phyloP scores from a whole-genome alignment of 1,140 invertebrate species.

The Mactra quadrangularis region DNA sequence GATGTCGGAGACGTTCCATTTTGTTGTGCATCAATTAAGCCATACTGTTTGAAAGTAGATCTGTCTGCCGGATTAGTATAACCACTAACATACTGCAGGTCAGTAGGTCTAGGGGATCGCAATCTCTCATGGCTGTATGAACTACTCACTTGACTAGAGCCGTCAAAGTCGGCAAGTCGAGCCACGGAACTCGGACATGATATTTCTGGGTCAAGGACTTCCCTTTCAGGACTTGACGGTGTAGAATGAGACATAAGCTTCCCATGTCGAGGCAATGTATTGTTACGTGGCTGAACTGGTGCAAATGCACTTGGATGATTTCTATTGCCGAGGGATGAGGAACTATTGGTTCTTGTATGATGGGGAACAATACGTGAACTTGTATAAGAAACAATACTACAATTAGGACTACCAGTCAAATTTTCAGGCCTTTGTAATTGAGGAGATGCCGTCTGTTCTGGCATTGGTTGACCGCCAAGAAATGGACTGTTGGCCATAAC shows the following conservation, averaged over 20 bases:
- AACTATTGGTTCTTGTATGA: constrained; percentile 73
- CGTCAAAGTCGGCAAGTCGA: constrained; percentile 76
- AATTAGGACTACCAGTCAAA: constrained; percentile 62
- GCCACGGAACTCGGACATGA: constrained; percentile 69
- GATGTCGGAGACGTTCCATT: background rate
- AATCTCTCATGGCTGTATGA: constrained; percentile 56
- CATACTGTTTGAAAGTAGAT: constrained; percentile 66
- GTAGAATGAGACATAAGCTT: constrained; percentile 35
- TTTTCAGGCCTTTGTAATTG: constrained; percentile 11
- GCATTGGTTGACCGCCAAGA: constrained; percentile 15
- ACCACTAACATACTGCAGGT: constrained; percentile 45
- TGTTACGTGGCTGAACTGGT: constrained; percentile 75
- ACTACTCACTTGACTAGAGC: constrained; percentile 74
- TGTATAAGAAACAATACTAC: constrained; percentile 66
- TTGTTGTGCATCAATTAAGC: constrained; percentile 62
- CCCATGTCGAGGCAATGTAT: constrained; percentile 72
- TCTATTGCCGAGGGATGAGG: constrained; percentile 72
- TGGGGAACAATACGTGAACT: constrained; percentile 69
- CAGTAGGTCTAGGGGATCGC: constrained; percentile 20
- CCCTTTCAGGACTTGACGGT: constrained; percentile 62
- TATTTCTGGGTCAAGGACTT: constrained; percentile 56
- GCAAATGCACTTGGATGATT: constrained; percentile 78
- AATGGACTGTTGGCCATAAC: constrained; percentile 28
- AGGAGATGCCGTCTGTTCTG: constrained; percentile 10
- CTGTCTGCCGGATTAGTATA: constrained; percentile 51